Percentiles rank a stretch among this genome's conserved stretches.
These are phyloP conservation scores for Rhombomys opimus DNA, from an alignment of 2,113 vertebrate species.

Conservation along the genomic window DNA sequence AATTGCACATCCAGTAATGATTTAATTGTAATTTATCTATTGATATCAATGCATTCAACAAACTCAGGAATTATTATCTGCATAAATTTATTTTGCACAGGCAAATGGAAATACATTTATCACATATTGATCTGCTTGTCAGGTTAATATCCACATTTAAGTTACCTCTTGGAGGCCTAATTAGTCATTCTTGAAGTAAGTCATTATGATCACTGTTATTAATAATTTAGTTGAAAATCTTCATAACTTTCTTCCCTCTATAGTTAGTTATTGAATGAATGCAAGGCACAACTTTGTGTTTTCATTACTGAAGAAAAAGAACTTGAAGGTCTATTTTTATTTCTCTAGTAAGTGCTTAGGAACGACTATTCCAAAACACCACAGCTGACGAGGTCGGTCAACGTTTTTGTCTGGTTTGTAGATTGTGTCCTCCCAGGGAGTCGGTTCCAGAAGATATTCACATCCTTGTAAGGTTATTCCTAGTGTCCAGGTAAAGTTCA, in stretches of 20 bases:
- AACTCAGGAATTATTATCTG: slow-evolving; percentile 59
- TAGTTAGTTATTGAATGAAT: background rate
- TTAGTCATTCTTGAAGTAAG: slow-evolving; percentile 64
- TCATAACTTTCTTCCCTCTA: slow-evolving; percentile 40
- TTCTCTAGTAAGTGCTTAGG: slow-evolving; percentile 3
- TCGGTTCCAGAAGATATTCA: background rate
- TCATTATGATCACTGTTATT: slow-evolving; percentile 44
- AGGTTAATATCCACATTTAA: slow-evolving; percentile 63
- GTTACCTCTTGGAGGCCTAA: slow-evolving; percentile 60
- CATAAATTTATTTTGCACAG: slow-evolving; percentile 72
- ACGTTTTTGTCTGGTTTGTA: background rate
- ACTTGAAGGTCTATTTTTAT: slow-evolving; percentile 22
- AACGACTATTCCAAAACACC: background rate
- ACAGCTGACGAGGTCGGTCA: background rate
- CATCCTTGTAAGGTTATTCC: background rate
- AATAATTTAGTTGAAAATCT: slow-evolving; percentile 45
- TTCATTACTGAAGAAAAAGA: background rate
- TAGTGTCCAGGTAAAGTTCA: background rate
- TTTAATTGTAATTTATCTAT: slow-evolving; percentile 70
- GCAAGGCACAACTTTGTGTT: background rate
- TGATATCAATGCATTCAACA: slow-evolving; percentile 65
- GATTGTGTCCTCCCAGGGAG: background rate
- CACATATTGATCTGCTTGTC: slow-evolving; percentile 64
- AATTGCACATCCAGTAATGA: slow-evolving; percentile 55
- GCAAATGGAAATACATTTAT: slow-evolving; percentile 65